A percentile compares a stretch with the other conserved stretches of the same genome.
phyloP scores from a whole-genome alignment of 1,140 invertebrate genomes.

The Ceratoteleas bidentatus region DNA sequence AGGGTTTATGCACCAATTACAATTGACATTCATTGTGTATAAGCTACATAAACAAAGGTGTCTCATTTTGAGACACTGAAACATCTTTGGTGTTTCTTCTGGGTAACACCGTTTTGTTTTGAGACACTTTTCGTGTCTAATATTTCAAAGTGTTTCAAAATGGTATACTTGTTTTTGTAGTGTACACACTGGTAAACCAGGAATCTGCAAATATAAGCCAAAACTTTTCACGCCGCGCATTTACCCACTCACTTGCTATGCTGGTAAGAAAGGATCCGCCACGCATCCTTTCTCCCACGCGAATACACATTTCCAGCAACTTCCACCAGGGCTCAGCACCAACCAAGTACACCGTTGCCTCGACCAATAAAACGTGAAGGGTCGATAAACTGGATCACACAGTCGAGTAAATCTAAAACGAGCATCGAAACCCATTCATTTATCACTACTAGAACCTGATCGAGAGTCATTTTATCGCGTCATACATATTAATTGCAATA shows the following conservation, averaged over 20 bases:
- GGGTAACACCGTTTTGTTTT: too few relatives aligned
- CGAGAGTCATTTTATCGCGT: slow-evolving; percentile 12
- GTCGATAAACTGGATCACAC: slow-evolving; percentile 33
- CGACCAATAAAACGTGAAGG: not conserved
- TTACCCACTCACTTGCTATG: slow-evolving; percentile 11
- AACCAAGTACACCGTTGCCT: slow-evolving; percentile 8
- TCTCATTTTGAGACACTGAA: too few relatives aligned
- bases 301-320: slow-evolving; percentile 19
- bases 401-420: not conserved
- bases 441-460: slow-evolving; percentile 13
- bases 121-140: too few relatives aligned
- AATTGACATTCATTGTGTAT: too few relatives aligned
- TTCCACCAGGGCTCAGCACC: slow-evolving; percentile 52
- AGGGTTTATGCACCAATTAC: too few relatives aligned
- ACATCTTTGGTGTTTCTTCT: too few relatives aligned
- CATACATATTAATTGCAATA: slow-evolving; percentile 29
- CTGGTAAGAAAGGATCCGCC: slow-evolving; percentile 49
- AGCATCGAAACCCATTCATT: not conserved
- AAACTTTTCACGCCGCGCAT: slow-evolving; percentile 2
- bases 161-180: too few relatives aligned
- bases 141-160: too few relatives aligned
- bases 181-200: slow-evolving; percentile 43
- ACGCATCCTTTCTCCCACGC: not conserved
- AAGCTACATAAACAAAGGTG: too few relatives aligned
- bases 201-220: slow-evolving; percentile 18